Base-by-base conservation (phyloP, 2,888 invertebrate species). In the Bellardia bayeri region DNA sequence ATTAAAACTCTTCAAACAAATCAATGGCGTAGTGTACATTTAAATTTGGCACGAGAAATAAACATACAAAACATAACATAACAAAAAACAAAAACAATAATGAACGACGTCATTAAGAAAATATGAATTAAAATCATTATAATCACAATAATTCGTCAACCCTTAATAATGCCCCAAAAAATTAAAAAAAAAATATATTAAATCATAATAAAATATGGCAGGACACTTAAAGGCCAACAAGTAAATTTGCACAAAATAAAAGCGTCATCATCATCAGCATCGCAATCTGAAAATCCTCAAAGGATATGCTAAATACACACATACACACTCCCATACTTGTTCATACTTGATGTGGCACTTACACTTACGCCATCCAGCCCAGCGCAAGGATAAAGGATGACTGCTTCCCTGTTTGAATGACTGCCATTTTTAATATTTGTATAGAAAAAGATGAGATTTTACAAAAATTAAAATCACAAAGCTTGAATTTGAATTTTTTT, bases 81-180 rank as follows among this genome's bases (percentile, higher is more conserved):
- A n/a, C n/a, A n/a, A n/a, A n/a, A 23, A 23, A 23, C 23, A 23
- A 23, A 23, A 23, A 23, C 58, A 69, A 85, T 82, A 71, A 82
- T 75, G 82, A 87, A 87, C 82, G 85, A 82, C 87, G 87, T 85
- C 85, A 85, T 79, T 82, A 82, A 85, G 72, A 82, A 87, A 87
- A 87, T 87, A 64, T 79, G 64, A 79, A 82, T 81, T 80, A 63
- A 75, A 87, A 86, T 82, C 82, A 82, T 82, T 72, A 74, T 63
- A 86, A 86, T 74, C 76, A 85, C 69, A 66, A 85, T 45, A 81
- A 82, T 74, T 82, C 87, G 82, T 85, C 87, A 85, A 87, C 87
- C 85, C 87, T 85, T 87, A 85, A 85, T 74, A 84, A 76, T 78
- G 11, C 9, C 33, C 42, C 42, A 45, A 68, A 45, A 11, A 13